These are phyloP conservation scores for Formica exsecta DNA, from an alignment of 1,140 invertebrate species.

Conservation along the genomic window DNA sequence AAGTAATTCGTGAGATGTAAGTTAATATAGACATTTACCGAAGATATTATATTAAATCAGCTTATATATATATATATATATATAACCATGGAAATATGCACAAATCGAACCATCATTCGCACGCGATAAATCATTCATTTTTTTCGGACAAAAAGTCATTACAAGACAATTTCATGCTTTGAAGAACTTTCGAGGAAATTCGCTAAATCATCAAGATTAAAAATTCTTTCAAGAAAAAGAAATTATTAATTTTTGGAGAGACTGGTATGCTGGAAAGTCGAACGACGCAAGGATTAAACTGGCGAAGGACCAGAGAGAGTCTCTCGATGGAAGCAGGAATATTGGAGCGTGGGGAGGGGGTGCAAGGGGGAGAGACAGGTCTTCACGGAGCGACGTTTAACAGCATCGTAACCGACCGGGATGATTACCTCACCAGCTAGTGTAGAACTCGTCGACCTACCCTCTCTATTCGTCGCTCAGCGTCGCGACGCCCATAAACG, in stretches of 20 bases:
- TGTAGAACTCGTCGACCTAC: constrained; percentile 61
- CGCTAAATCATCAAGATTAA: constrained; percentile 20
- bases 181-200: not conserved
- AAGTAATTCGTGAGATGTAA: no score
- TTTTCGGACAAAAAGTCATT: not conserved
- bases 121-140: not conserved
- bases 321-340: not conserved
- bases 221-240: not conserved
- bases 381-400: constrained; percentile 77
- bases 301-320: not conserved
- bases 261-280: not conserved
- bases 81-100: not conserved
- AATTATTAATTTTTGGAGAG: constrained; percentile 19
- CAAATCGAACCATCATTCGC: not conserved
- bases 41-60: no score
- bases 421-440: constrained; percentile 75
- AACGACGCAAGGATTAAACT: constrained; percentile 36
- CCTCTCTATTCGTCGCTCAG: constrained; percentile 62
- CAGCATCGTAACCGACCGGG: constrained; percentile 78
- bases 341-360: constrained; percentile 47
- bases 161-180: constrained; percentile 16
- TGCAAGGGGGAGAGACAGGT: constrained; percentile 59
- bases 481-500: constrained; percentile 78
- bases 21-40: no score
- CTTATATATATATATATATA: not conserved